These are phyloP conservation scores for Oryctes rhinoceros DNA, from an alignment of 1,140 invertebrate species.

Conservation along the genomic window DNA sequence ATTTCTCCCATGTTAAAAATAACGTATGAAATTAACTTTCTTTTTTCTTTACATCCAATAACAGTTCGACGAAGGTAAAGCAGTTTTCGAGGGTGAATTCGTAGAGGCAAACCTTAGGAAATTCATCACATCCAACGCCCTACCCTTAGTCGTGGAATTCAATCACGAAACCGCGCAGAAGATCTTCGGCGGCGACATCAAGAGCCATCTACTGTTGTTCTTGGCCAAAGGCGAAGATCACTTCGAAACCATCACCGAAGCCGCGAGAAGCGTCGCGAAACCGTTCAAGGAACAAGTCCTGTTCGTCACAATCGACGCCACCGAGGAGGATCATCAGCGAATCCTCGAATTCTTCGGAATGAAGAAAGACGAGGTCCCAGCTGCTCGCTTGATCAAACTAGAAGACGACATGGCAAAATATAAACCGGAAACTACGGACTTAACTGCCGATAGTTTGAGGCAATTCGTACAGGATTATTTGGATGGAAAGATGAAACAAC, in stretches of 20 bases:
- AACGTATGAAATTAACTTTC: neutral
- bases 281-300: slow-evolving; percentile 91
- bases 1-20: too few relatives aligned
- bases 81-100: slow-evolving; percentile 78
- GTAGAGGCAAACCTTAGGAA: slow-evolving; percentile 76
- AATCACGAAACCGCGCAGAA: slow-evolving; percentile 97
- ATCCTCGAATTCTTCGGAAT: slow-evolving; percentile 99
- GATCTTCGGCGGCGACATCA: slow-evolving; percentile 98
- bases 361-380: slow-evolving; percentile 90
- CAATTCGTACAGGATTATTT: slow-evolving; percentile 89
- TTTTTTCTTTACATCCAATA: slow-evolving; percentile 47
- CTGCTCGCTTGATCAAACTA: slow-evolving; percentile 91
- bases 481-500: slow-evolving; percentile 93
- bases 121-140: slow-evolving; percentile 85
- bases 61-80: slow-evolving; percentile 93
- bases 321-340: slow-evolving; percentile 94
- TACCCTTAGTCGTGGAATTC: slow-evolving; percentile 97
- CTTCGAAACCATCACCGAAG: slow-evolving; percentile 77
- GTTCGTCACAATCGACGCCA: slow-evolving; percentile 95
- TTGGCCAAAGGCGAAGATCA: slow-evolving; percentile 88
- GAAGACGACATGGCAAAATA: slow-evolving; percentile 99
- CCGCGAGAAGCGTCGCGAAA: slow-evolving; percentile 82
- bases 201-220: slow-evolving; percentile 95
- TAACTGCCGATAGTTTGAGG: slow-evolving; percentile 79
- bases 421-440: slow-evolving; percentile 85